Evolutionary conservation across 2,888 invertebrate species (phyloP), one percentile per base, ranked within the genome.

Genomic region (Lepetodrilus schrolli): DNA sequence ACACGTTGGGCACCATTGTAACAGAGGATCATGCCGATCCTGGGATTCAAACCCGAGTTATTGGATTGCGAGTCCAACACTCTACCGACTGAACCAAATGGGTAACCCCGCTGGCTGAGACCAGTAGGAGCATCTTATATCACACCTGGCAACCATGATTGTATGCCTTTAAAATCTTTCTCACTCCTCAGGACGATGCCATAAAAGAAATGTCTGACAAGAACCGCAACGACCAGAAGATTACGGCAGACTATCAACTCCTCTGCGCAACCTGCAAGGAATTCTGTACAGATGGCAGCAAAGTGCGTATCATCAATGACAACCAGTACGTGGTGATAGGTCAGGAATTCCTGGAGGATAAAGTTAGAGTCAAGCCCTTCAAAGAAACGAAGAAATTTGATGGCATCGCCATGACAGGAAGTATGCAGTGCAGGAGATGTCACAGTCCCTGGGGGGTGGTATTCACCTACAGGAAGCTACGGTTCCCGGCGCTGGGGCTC

Each of bases 391-490:
- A 50, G 20, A 72, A 49, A 47, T 37, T 73, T 49, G 74, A 73
- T 10, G 73, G 76, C 26, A 71, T 81, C 21, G 68, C 72, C 37
- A 74, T 68, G 23, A 81, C 74, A 13, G 82, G 78, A 8, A 79
- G 80, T 51, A 71, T 83, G 36, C 72, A 68, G 37, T 84, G 84
- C 72, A 75, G 72, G 20, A 65, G 75, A 34, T 84, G 84, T 58
- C 38, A 78, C 34, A 51, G 71, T 10, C 77, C 76, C 26, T 80
- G 81, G 78, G 84, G 84, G 7, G 75, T 78, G n/a, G 68, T 73
- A 65, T 73, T 74, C 13, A 47, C 72, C 20, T 81, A 82, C 50
- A 75, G 78, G 50, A 74, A 58, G 8, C 68, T 78, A 21, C 47
- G 49, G 17, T 81, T 83, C 36, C 75, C 78, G 1, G 75, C 80